phyloP scores from a whole-genome alignment of 2,797 vertebrate genomes.

The Danio choprae region DNA sequence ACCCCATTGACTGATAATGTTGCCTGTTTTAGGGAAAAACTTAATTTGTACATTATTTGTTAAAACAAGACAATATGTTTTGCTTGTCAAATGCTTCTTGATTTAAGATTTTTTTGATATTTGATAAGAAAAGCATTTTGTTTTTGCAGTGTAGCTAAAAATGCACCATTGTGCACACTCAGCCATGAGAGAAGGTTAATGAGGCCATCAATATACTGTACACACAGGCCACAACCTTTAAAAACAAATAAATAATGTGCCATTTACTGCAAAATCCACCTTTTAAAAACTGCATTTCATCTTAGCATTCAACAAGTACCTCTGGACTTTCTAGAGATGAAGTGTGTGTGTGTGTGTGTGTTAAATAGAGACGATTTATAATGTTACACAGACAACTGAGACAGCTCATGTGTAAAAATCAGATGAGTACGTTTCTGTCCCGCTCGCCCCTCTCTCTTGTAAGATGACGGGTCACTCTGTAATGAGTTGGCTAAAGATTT shows the following conservation, averaged over 20 bases:
- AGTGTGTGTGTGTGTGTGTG: neutral
- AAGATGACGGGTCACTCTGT: constrained; percentile 74
- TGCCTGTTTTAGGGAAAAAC: no score
- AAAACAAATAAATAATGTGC: neutral
- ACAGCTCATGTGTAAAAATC: constrained; percentile 61
- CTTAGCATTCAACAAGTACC: neutral
- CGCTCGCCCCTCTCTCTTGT: constrained; percentile 50
- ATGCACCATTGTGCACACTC: constrained; percentile 41
- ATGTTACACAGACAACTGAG: constrained; percentile 31
- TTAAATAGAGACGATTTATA: constrained; percentile 7
- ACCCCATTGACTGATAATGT: no score
- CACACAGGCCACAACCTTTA: constrained; percentile 14
- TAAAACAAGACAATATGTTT: no score
- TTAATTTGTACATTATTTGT: no score
- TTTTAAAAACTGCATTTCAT: neutral
- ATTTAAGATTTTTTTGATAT: no score
- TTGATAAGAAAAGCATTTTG: neutral
- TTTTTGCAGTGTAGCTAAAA: constrained; percentile 3
- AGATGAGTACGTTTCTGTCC: constrained; percentile 63
- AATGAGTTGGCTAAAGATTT: constrained; percentile 84
- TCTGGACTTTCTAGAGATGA: constrained; percentile 5
- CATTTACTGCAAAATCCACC: neutral
- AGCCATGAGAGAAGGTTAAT: constrained; percentile 71
- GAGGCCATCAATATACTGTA: constrained; percentile 67
- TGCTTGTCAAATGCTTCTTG: no score